These are phyloP conservation scores for Formica exsecta DNA, from an alignment of 1,140 invertebrate genomes.

Conservation along the genomic window DNA sequence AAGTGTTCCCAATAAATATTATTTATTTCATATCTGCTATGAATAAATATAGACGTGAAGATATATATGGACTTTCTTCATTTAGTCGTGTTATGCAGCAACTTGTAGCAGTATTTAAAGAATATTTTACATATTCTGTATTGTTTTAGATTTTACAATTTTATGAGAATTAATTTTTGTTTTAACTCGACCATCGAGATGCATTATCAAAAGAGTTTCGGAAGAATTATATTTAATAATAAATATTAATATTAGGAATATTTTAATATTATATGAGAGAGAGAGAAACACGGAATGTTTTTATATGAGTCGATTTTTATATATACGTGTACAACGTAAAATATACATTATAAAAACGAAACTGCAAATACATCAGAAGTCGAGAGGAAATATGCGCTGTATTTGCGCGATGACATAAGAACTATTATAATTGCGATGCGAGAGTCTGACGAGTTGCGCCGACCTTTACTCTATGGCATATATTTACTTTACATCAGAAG, in stretches of 20 bases:
- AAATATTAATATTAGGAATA: too few species aligned
- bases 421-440: not conserved
- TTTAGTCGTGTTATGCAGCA: not conserved
- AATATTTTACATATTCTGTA: not conserved
- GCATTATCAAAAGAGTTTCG: not conserved
- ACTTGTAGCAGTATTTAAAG: not conserved
- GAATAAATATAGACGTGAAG: constrained; percentile 11
- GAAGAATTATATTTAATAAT: too few species aligned
- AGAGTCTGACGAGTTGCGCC: not conserved
- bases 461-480: not conserved
- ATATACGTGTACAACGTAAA: not conserved
- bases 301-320: too few species aligned
- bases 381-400: not conserved
- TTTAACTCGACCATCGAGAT: not conserved
- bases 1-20: constrained; percentile 44
- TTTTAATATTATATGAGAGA: too few species aligned
- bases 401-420: not conserved
- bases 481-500: too few species aligned
- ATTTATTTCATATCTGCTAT: constrained; percentile 45
- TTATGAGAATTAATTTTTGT: not conserved
- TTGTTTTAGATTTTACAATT: not conserved
- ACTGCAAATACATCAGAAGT: not conserved
- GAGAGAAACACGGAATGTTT: too few species aligned
- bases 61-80: not conserved
- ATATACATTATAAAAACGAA: not conserved